Conservation (phyloP, 2,888 invertebrate genomes). For the Pharmacophagus antenor region DNA sequence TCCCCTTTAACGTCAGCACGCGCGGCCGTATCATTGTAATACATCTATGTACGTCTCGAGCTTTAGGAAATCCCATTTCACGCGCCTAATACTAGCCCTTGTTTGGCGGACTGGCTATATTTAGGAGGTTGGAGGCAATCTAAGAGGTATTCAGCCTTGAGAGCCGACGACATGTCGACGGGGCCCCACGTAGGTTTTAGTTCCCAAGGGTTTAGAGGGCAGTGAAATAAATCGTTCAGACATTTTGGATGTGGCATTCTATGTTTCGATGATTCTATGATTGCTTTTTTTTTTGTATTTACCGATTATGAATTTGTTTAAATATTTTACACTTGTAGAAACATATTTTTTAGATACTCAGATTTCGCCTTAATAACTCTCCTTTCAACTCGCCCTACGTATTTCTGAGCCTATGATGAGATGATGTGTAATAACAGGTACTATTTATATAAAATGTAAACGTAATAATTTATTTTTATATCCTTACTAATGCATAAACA, state of each 20-base stretch:
- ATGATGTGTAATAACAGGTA: too few relatives aligned
- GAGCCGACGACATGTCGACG: slow-evolving; percentile 56
- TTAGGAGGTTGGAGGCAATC: slow-evolving; percentile 71
- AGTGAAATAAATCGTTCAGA: slow-evolving; percentile 37
- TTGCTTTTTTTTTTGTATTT: too few relatives aligned
- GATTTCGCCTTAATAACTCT: too few relatives aligned
- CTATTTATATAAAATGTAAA: too few relatives aligned
- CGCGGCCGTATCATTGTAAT: slow-evolving; percentile 34
- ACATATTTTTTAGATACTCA: too few relatives aligned
- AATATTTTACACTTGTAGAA: too few relatives aligned
- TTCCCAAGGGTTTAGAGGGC: slow-evolving; percentile 60
- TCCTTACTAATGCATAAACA: too few relatives aligned
- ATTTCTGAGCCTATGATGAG: too few relatives aligned
- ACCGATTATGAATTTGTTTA: too few relatives aligned
- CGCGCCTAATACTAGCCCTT: slow-evolving; percentile 66
- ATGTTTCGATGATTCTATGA: neutral
- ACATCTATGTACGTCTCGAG: slow-evolving; percentile 37
- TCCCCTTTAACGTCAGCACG: slow-evolving; percentile 44
- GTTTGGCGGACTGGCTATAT: slow-evolving; percentile 67
- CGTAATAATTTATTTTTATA: too few relatives aligned
- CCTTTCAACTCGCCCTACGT: too few relatives aligned
- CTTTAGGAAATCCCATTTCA: slow-evolving; percentile 59
- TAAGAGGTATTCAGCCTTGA: slow-evolving; percentile 73
- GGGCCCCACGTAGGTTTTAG: slow-evolving; percentile 64
- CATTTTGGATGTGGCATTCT: slow-evolving; percentile 44